Base-by-base conservation (phyloP, 2,797 vertebrate genomes). In the Enteromius argenteus region DNA sequence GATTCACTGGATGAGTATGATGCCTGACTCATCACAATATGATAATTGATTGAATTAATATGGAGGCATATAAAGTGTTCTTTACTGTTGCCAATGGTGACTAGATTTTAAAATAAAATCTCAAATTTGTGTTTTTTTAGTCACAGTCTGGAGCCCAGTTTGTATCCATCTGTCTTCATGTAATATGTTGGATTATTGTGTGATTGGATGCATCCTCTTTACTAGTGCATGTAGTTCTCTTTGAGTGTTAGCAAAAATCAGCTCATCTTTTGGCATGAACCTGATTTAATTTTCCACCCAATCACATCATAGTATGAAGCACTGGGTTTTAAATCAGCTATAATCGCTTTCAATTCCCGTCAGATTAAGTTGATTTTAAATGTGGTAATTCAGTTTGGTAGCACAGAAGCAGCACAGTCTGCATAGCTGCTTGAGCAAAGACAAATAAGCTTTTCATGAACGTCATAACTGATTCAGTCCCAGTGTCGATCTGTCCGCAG, bases 311-410 rank as follows among this genome's bases (percentile, higher is more conserved):
- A 69, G 73, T 21, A 72, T 32, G 75, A 58, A 74, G 42, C 37
- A 72, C 76, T n/a, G 71, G 32, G 58, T 75, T 74, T 42, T 75
- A 56, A 67, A 67, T 83, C 21, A 83, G 44, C 23, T 67, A 49
- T 68, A 53, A 76, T 83, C 46, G 39, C 44, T 30, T 66, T 79
- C 69, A 79, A 74, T 71, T 86, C 53, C 53, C 53, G 0, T n/a
- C 62, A 32, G 62, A 83, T 81, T 73, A 84, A 86, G 72, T 74
- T 68, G 37, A 84, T 80, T 86, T 83, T 51, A 80, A 62, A 69
- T 58, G 39, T 42, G 64, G 10, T 84, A 75, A 86, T 84, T 76
- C 51, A 62, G 42, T 86, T 79, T 69, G 27, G n/a, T 21, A 21
- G 51, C 67, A 49, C 74, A 74, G 78, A 56, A 46, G 72, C 56